Percentiles rank a stretch among this genome's conserved stretches.
These are phyloP conservation scores for Julus scandinavius DNA, from an alignment of 2,888 invertebrate genomes.

Conservation along the genomic window DNA sequence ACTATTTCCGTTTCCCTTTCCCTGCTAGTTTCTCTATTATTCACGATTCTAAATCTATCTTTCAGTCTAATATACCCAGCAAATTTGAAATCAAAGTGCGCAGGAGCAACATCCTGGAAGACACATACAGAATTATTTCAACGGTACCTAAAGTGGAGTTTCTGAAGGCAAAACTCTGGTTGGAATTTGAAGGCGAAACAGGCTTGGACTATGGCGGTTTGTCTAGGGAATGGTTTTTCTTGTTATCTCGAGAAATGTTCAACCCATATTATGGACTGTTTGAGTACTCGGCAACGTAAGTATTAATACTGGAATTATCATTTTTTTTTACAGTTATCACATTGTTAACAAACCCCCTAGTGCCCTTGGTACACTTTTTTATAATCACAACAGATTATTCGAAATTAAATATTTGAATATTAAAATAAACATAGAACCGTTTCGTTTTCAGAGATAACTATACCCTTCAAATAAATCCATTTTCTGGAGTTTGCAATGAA, in stretches of 20 bases:
- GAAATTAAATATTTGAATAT: too few relatives aligned
- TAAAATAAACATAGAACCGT: background rate
- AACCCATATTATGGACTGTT: constrained; percentile 99
- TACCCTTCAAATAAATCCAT: constrained; percentile 98
- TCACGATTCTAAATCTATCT: background rate
- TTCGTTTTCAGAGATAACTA: constrained; percentile 83
- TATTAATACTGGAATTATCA: constrained; percentile 60
- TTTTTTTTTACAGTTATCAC: too few relatives aligned
- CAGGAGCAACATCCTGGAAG: constrained; percentile 92
- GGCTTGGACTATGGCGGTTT: constrained; percentile 97
- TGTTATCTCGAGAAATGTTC: constrained; percentile 99
- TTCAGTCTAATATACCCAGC: constrained; percentile 92
- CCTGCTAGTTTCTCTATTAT: background rate
- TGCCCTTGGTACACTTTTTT: too few relatives aligned
- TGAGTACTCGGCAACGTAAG: constrained; percentile 98
- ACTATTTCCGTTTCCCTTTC: background rate
- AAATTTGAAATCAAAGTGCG: constrained; percentile 96
- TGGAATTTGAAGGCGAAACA: constrained; percentile 98
- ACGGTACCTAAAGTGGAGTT: constrained; percentile 89
- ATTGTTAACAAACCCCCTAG: too few relatives aligned
- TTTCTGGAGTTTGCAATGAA: constrained; percentile 97
- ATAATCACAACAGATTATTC: too few relatives aligned
- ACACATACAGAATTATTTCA: constrained; percentile 95
- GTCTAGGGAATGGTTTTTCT: constrained; percentile 98
- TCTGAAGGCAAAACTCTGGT: constrained; percentile 97